Base-by-base conservation (phyloP, 2,888 invertebrate genomes). In the Catocala fraxini region DNA sequence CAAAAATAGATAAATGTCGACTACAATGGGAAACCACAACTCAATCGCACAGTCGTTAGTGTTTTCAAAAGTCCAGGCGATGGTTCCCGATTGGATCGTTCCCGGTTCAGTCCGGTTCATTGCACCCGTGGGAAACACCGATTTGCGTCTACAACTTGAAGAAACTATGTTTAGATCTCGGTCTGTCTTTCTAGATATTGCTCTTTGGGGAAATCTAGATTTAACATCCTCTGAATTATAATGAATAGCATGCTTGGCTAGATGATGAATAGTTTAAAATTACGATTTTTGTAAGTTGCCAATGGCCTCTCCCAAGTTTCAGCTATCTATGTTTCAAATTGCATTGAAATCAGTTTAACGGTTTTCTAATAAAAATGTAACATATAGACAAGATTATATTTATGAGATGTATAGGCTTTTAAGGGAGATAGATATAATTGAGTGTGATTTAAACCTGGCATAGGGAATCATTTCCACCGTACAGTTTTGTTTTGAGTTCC, bases 41-140 rank as follows among this genome's bases (percentile, higher is more conserved):
- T 69, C 83, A 83, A 89, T 87, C 83, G 77, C 73, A 81, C 80
- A 84, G 82, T 89, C 88, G 91, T 90, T 90, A 90, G 86, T 82
- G 86, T 89, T 89, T 88, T 90, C 85, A 87, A 89, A 89, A 89
- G 89, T 90, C 85, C 85, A 85, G 82, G 80, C 82, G 83, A 84
- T 82, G 77, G 79, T 79, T 80, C 82, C 81, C 82, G 86, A 86
- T 88, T 80, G 81, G 77, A 84, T 80, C 76, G 76, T 82, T 74
- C 79, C 75, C 71, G 75, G 76, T 76, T 70, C 70, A 78, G 73
- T 72, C 63, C 80, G 76, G 88, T 82, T 87, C 89, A 82, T 73
- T 77, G 87, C 82, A 76, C 89, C 77, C 91, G 89, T 90, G 90
- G 87, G 90, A 91, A 89, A 73, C 62, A 72, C 59, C 75, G 65